Base-by-base conservation (phyloP, 2,888 invertebrate species). In the Blastobasis lacticolella region DNA sequence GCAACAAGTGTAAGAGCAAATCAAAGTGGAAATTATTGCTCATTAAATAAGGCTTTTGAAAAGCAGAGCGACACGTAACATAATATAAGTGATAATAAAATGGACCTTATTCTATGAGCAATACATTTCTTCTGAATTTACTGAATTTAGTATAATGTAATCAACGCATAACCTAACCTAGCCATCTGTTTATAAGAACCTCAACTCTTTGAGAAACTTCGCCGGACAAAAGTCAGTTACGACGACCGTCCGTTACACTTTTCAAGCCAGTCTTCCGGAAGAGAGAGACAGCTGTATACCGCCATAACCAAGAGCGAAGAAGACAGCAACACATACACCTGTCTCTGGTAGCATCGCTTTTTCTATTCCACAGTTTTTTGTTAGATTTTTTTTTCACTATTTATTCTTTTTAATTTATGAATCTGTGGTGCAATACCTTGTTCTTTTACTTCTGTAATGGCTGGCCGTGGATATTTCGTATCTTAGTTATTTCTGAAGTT, bases 161-260 rank as follows among this genome's bases (percentile, higher is more conserved):
- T n/a, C n/a, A n/a, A n/a, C n/a, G n/a, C n/a, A n/a, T n/a, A n/a
- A 23, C 23, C 23, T 23, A 23, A 23, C 23, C 23, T 23, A 23
- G 3, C 23, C 23, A 23, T 23, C 23, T 23, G 23, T 23, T 23
- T 23, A 23, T 23, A 23, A 23, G 5, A 46, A 40, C 23, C 9
- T 4, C 10, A 67, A 75, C 57, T 23, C 23, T 78, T 85, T 83
- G 74, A 78, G 64, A 63, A 49, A 57, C 76, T 49, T 64, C 59
- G 60, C 8, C 52, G 52, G 68, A 72, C 72, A 79, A 81, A 84
- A 85, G 85, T 83, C 83, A 81, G 84, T 86, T 87, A 83, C 82
- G 71, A 78, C 80, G 78, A 76, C 70, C 68, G 70, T 79, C 84
- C 84, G 87, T 87, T 86, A 86, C 79, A 83, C 68, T 81, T 80